Evolutionary conservation across 2,113 vertebrate genomes (phyloP), one percentile per base, ranked within the genome.

Genomic region (Cyphomyrus plagiostoma): DNA sequence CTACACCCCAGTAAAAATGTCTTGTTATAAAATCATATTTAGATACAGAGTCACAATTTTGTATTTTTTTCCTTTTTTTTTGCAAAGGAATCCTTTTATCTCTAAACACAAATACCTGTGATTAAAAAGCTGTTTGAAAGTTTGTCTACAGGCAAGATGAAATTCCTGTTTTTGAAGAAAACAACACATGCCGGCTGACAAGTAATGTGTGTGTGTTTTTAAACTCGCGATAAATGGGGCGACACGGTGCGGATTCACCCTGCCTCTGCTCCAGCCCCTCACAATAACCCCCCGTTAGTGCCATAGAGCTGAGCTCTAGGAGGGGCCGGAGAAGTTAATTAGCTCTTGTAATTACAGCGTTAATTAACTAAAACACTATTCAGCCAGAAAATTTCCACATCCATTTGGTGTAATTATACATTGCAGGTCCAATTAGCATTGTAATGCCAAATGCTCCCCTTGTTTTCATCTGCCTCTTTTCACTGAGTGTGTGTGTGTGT

Each of bases 291-390:
- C 94, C 93, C 93, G 92, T 93, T 92, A 90, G 92, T 53, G 70
- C 8, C 21, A 80, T 86, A 48, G 88, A 93, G 91, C 91, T 93
- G 92, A 91, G 92, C 95, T 93, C 92, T 93, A 92, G 94, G 93
- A 94, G 94, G 93, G 94, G 95, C 91, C 94, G 92, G 92, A 94
- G 93, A 95, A 95, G 94, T 95, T 96, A 96, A 96, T 95, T 95
- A 96, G 96, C 95, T 94, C 94, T 96, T 95, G 95, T 96, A 97
- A 97, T 97, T 96, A 95, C 95, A 95, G 95, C 93, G 89, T 95
- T 97, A 96, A 96, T 96, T 96, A 97, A 96, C 95, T 97, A 96
- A 97, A 97, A 96, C 95, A 96, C 95, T 93, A 97, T 96, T 96
- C 96, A 96, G 95, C 93, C 96, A 95, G 94, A 95, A 96, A 96